Conservation (phyloP, 2,797 vertebrate species). For the Orientallactaga sibirica region DNA sequence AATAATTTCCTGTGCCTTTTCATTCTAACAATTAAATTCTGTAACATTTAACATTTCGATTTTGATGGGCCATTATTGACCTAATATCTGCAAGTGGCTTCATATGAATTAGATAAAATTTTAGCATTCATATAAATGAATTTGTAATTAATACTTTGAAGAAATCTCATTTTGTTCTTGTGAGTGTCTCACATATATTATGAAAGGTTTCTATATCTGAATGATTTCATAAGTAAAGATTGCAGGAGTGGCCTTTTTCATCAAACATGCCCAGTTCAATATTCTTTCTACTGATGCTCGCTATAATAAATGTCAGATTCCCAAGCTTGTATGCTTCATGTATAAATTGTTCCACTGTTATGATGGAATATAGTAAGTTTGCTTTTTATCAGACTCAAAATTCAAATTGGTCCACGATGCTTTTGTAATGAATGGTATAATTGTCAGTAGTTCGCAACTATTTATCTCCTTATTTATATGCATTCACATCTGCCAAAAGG, state of each 20-base stretch:
- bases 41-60: not conserved
- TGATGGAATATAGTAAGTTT: conserved; percentile 38
- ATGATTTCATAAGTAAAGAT: conserved; percentile 15
- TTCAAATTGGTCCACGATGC: conserved; percentile 37
- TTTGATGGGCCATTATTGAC: not conserved
- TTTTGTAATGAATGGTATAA: conserved; percentile 1
- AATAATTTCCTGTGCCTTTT: not conserved
- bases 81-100: not conserved
- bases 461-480: not conserved
- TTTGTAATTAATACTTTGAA: conserved; percentile 13
- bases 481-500: not conserved
- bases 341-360: not conserved
- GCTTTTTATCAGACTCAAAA: conserved; percentile 42
- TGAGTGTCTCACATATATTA: not conserved
- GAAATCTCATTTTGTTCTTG: not conserved
- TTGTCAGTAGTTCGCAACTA: conserved; percentile 10
- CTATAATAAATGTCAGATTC: not conserved
- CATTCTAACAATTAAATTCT: not conserved
- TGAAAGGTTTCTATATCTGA: not conserved
- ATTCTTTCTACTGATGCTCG: not conserved
- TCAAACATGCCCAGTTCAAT: not conserved
- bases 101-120: not conserved
- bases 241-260: not conserved
- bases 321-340: not conserved
- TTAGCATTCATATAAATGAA: not conserved